Conservation (phyloP, 1,140 invertebrate genomes). For the Eumaeus atala region DNA sequence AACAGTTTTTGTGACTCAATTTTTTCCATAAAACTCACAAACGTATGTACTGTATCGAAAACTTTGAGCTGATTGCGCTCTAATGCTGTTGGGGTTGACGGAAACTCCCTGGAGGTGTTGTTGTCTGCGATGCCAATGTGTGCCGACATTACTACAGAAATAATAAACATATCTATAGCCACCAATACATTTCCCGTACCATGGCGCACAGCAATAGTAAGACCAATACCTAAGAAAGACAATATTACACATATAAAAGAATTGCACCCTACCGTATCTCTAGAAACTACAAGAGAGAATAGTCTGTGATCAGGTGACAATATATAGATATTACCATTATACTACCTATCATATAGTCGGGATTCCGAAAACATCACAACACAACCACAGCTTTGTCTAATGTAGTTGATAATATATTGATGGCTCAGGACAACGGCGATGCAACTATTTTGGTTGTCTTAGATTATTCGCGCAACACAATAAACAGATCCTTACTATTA, state of each 20-base stretch:
- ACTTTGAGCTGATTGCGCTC: constrained; percentile 17
- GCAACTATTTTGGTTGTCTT: neutral
- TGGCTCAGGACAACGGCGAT: neutral
- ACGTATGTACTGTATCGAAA: constrained; percentile 10
- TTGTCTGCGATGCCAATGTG: too few relatives aligned
- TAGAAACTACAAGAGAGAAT: constrained; percentile 2
- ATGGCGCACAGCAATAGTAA: too few relatives aligned
- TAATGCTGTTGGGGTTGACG: too few relatives aligned
- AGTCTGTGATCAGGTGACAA: neutral
- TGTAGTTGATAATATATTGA: neutral
- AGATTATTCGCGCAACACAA: neutral
- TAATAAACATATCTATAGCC: too few relatives aligned
- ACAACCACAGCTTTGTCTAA: neutral
- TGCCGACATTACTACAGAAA: too few relatives aligned
- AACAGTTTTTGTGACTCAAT: constrained; percentile 8
- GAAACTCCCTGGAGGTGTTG: too few relatives aligned
- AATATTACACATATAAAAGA: constrained; percentile 18
- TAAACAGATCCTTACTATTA: neutral
- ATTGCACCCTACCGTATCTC: constrained; percentile 21
- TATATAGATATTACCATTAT: neutral
- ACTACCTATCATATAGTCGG: too few relatives aligned
- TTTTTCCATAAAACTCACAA: constrained; percentile 10
- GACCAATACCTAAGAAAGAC: too few relatives aligned
- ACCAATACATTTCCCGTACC: too few relatives aligned
- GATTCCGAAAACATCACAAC: neutral